Evolutionary conservation across 2,888 invertebrate genomes (phyloP), one percentile per base, ranked within the genome.

Genomic region (Drosophila paramelanica): DNA sequence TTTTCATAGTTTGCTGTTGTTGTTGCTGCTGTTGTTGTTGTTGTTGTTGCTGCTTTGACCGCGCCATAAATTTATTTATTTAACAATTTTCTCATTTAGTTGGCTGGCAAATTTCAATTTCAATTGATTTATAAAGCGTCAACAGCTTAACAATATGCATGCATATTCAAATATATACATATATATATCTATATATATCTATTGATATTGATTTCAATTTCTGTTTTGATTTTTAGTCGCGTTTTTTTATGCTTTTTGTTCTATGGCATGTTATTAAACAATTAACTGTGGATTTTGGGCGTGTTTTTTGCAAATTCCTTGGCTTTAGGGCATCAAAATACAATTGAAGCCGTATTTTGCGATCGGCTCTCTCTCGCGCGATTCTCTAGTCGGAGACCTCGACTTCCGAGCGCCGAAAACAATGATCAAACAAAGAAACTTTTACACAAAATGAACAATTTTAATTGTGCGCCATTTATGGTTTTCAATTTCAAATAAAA

Each of bases 111-210:
- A 87, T 84, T 81, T 87, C 77, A 88, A 85, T 82, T 79, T 72
- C 72, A 85, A 77, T 81, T 84, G 84, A 84, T 84, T 88, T 88
- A 88, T 88, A 85, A 81, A 79, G 79, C 88, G 85, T 81, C 85
- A 85, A 75, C 77, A 73, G 88, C 70, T 84, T 77, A 75, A 70
- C 67, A 57, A 68, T 58, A 55, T 51, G 59, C 7, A 39, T 25
- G 41, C 23, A 39, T 39, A 38, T 13, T 14, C 3, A 27, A 11
- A 51, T 51, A 25, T 6, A 47, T 23, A 11, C 5, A 52, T 13
- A 64, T 80, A 71, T 77, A 17, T 17, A n/a, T n/a, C n/a, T n/a
- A 17, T 17, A 17, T 17, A 17, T 17, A 17, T 67, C 50, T 66
- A 78, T 72, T 77, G 79, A 71, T 71, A 76, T 81, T 66, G 66